These are phyloP conservation scores for Anhinga rufa DNA, from an alignment of 2,113 vertebrate species.

Conservation along the genomic window DNA sequence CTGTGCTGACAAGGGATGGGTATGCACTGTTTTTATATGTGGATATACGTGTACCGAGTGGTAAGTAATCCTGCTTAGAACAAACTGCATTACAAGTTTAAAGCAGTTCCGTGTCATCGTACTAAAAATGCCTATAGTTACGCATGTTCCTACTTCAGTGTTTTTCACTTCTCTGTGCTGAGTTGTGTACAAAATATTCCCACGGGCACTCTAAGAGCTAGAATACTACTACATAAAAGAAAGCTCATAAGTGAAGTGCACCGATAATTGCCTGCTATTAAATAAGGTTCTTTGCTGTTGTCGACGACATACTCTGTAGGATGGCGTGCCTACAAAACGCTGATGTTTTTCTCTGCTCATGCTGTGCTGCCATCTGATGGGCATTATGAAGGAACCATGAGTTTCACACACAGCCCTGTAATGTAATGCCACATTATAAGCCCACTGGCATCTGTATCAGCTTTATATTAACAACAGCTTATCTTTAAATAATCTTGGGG, in stretches of 20 bases:
- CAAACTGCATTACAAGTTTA: neutral
- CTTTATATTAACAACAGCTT: neutral
- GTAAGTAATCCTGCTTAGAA: neutral
- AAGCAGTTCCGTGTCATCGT: neutral
- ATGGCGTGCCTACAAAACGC: rapidly evolving
- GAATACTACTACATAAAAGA: rapidly evolving
- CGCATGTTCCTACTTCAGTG: neutral
- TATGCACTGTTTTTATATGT: neutral
- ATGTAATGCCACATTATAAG: rapidly evolving
- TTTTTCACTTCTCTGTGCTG: neutral
- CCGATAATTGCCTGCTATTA: neutral
- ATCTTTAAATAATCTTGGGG: neutral
- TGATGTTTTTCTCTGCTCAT: neutral
- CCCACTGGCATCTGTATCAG: neutral
- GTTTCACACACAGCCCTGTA: neutral
- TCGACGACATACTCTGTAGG: neutral
- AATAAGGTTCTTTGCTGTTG: neutral
- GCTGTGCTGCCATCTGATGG: constrained; percentile 55
- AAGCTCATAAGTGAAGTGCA: neutral
- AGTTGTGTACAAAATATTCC: neutral
- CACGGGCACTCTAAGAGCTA: neutral
- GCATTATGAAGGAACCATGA: neutral
- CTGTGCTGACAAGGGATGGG: neutral
- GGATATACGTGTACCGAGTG: neutral
- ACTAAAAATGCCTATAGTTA: neutral